A percentile compares a stretch with the other conserved stretches of the same genome.
Conservation (phyloP, 2,888 invertebrate species). For the Thymelicus sylvestris region DNA sequence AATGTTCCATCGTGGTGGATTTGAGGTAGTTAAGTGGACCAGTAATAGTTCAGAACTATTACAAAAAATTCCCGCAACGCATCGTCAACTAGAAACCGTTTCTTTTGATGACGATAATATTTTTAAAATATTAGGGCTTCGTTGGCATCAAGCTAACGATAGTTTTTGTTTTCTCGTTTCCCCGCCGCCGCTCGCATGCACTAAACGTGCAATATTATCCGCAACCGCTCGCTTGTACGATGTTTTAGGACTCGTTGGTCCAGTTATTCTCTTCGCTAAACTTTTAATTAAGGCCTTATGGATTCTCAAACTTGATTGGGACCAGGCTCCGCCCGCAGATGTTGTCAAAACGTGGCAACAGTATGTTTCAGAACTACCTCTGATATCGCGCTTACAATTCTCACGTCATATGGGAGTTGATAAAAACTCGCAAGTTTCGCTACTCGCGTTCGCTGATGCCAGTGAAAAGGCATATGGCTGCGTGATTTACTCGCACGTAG, state of each 20-base stretch:
- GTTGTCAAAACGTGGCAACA: background rate
- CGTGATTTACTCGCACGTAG: too few species aligned
- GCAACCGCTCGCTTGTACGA: conserved; percentile 5
- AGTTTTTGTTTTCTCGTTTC: conserved; percentile 26
- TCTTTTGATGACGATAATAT: conserved; percentile 23
- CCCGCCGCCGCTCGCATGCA: conserved; percentile 10
- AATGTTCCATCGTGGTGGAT: conserved; percentile 35
- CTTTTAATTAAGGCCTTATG: conserved; percentile 24
- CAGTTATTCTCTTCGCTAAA: conserved; percentile 14
- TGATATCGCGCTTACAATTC: background rate
- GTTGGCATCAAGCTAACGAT: conserved; percentile 35
- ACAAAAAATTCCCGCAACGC: conserved; percentile 31
- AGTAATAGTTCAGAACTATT: conserved; percentile 22
- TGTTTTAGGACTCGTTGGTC: conserved; percentile 5
- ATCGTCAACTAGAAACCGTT: conserved; percentile 22
- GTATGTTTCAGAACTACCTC: background rate
- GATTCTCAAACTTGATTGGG: background rate
- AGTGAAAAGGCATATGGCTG: too few species aligned
- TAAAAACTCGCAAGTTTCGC: too few species aligned
- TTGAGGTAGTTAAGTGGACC: conserved; percentile 39
- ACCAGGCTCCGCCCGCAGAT: background rate
- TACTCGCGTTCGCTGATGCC: too few species aligned
- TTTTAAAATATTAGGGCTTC: conserved; percentile 39
- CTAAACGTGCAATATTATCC: too few species aligned
- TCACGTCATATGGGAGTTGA: background rate